Evolutionary conservation across 2,888 invertebrate genomes (phyloP), one percentile per base, ranked within the genome.

Genomic region (Ophion ventricosus): DNA sequence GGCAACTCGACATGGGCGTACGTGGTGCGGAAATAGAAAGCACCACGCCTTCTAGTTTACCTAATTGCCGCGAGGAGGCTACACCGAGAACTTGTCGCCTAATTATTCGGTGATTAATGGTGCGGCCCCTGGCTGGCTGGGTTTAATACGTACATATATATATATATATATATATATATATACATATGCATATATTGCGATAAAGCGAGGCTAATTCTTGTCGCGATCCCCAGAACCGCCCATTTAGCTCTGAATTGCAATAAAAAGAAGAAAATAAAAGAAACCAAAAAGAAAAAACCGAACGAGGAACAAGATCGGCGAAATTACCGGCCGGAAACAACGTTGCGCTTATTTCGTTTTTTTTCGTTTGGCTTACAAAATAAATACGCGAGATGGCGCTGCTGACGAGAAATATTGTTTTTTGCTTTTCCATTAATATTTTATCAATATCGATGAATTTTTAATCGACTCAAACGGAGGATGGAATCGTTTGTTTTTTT

Each of bases 91-190:
- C 92, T 92, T 92, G 92, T 93, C 92, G 90, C 89, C 92, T 92
- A 92, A 93, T 93, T 93, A 92, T 92, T 91, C 88, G 86, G 89
- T 92, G 92, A 92, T 90, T 88, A 91, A 92, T 92, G 91, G 67
- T 25, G 29, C 40, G 88, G 82, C 74, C 83, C 66, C 79, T 70
- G 66, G 69, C 80, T 63, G 56, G 86, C 70, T 73, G 85, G 83
- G 87, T 85, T 86, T 86, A 85, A 89, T 87, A 85, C 87, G 89
- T 78, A 87, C 86, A n/a, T n/a, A n/a, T n/a, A n/a, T n/a, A n/a
- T n/a, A n/a, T n/a, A n/a, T n/a, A n/a, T n/a, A n/a, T n/a, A n/a
- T n/a, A n/a, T n/a, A n/a, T n/a, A n/a, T n/a, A n/a, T n/a, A 0
- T 17, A 49, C 14, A 17, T 49, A 49, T 49, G 14, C 17, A 17